Base-by-base conservation (phyloP, 2,113 vertebrate species). In the Morone saxatilis region DNA sequence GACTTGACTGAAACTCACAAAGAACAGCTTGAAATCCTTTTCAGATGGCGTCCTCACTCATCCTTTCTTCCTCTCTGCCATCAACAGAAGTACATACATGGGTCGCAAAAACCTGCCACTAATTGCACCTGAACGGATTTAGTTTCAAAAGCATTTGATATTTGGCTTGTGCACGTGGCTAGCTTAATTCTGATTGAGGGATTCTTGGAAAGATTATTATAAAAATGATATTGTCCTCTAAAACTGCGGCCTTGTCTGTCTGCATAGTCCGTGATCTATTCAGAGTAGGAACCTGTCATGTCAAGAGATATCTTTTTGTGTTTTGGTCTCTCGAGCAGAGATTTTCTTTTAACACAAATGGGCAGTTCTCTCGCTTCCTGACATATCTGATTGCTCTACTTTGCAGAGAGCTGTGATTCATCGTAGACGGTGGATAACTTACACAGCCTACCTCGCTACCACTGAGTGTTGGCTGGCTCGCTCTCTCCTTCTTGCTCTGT, bases 341-440 rank as follows among this genome's bases (percentile, higher is more conserved):
- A 84, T 69, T 81, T 81, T 83, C 80, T 78, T 87, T 74, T 83
- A 90, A 92, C 86, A 86, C 71, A 91, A 88, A 89, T 83, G 83
- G 85, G 86, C 90, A 90, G 68, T 84, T 91, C 88, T 89, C 81
- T 86, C 66, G 45, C 91, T 60, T 85, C 78, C 86, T 94, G 92
- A 93, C 90, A 85, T 83, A 83, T 92, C 90, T 93, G 88, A 91
- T 94, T 85, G 88, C 86, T 94, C 90, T 81, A 81, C 85, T 93
- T 94, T 89, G 48, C 82, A 84, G 68, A 84, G 92, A 91, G 90
- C 88, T 81, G 79, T 94, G 94, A 95, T 93, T 95, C 93, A 95
- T 92, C 87, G 63, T 71, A 43, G 83, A 84, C 91, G 85, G 72
- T 85, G 62, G 83, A 89, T 84, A 83, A 87, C 83, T 91, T 87